Evolutionary conservation across 2,888 invertebrate genomes (phyloP), one percentile per base, ranked within the genome.

Genomic region (Andrena trimmerana): DNA sequence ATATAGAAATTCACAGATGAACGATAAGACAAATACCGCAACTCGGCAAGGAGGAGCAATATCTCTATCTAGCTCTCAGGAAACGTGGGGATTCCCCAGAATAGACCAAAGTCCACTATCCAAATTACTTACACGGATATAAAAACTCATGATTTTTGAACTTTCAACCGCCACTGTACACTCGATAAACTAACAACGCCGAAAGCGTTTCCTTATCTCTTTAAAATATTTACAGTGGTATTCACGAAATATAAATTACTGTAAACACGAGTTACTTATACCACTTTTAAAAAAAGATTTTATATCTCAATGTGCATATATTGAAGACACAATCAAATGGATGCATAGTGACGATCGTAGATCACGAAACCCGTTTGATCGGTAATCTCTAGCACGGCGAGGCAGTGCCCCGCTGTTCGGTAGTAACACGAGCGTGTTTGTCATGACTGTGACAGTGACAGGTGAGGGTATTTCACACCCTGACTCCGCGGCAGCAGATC

Each of bases 391-490:
- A 68, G 63, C 76, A 65, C 73, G 71, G 76, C 80, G 73, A 75
- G 79, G 63, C 72, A n/a, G 74, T 78, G 76, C 60, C 71, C 86
- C 75, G 81, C 74, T 65, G 60, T 63, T 72, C 68, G 65, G 33
- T 67, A 69, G 71, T 66, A 77, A 73, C 67, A 75, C 70, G 77
- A 60, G 68, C 27, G 63, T 81, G 77, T 84, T 86, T 78, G 85
- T 74, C 76, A 63, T 67, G 77, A 84, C 33, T 78, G 85, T 77
- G 86, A 88, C 83, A 82, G 82, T 83, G 89, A 90, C 90, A 90
- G 90, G 90, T 90, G 90, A 90, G 90, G 82, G 84, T 83, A 84
- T 78, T 69, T 72, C 33, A 72, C 60, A 79, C 74, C 71, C 78
- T 65, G 67, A 57, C 67, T 69, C 76, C 54, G 52, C 54, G 36